These are phyloP conservation scores for Trichomalopsis sarcophagae DNA, from an alignment of 1,140 invertebrate species.

Conservation along the genomic window DNA sequence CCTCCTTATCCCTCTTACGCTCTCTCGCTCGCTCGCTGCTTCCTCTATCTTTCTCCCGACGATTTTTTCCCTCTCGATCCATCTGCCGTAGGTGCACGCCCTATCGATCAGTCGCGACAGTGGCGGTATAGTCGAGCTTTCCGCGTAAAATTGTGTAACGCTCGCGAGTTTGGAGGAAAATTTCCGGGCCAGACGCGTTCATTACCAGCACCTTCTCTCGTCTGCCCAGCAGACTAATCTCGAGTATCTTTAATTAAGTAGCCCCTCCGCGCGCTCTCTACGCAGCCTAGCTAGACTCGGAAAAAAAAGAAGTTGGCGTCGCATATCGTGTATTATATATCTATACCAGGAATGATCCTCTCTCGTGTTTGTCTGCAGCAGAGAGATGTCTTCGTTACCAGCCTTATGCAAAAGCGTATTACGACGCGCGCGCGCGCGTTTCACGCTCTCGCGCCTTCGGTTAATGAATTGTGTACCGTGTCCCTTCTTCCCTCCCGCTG, in stretches of 20 bases:
- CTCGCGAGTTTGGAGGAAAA: background rate
- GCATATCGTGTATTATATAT: background rate
- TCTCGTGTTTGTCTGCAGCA: background rate
- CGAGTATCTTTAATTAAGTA: conserved; percentile 44
- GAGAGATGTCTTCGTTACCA: conserved; percentile 40
- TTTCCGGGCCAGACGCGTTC: background rate
- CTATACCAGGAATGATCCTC: background rate
- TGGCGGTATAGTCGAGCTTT: too few relatives aligned
- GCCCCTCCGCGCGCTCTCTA: background rate
- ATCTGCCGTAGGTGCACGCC: too few relatives aligned
- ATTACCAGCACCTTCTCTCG: background rate
- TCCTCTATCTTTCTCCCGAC: background rate
- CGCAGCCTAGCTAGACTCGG: background rate
- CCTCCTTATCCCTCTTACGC: conserved; percentile 11
- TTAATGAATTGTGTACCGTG: conserved; percentile 47
- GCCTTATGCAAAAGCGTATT: conserved; percentile 42
- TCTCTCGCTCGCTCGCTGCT: background rate
- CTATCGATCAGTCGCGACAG: background rate
- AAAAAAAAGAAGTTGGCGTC: conserved; percentile 6
- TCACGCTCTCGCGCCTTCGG: conserved; percentile 30
- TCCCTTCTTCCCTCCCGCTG: background rate
- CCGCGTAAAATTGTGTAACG: background rate
- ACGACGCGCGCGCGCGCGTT: conserved; percentile 15
- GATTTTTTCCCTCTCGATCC: background rate
- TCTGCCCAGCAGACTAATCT: conserved; percentile 27